Conservation (phyloP, 2,888 invertebrate species). For the Clitarchus hookeri region DNA sequence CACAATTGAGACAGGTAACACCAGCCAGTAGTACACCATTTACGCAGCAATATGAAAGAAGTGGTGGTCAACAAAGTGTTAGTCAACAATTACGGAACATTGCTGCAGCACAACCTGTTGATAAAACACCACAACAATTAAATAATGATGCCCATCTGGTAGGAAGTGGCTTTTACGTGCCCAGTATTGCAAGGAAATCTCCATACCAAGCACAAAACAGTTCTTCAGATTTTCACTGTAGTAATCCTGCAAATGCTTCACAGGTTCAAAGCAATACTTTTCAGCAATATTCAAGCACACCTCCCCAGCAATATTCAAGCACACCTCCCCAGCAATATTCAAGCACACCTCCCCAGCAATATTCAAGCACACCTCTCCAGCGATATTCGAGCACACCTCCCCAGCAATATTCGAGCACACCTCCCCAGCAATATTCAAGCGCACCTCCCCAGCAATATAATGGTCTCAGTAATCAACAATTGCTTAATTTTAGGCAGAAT, state of each 20-base stretch:
- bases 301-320: neutral
- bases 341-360: neutral
- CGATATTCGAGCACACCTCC: neutral
- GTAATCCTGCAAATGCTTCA: neutral
- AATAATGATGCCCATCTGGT: neutral
- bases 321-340: neutral
- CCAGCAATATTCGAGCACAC: neutral
- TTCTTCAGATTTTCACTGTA: neutral
- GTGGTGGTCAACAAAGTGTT: neutral
- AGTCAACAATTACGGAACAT: neutral
- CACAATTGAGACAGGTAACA: neutral
- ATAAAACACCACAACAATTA: neutral
- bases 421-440: neutral
- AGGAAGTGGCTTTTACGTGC: neutral
- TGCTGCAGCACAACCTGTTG: neutral
- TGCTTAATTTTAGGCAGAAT: neutral
- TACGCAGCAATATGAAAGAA: neutral
- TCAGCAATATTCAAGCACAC: neutral
- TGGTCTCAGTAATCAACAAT: neutral
- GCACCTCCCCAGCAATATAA: neutral
- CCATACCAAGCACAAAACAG: neutral
- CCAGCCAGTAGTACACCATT: neutral
- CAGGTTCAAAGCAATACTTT: neutral
- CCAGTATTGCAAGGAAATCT: neutral
- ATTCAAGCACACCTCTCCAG: neutral